phyloP scores from a whole-genome alignment of 2,113 vertebrate genomes.

The Paramormyrops kingsleyae region DNA sequence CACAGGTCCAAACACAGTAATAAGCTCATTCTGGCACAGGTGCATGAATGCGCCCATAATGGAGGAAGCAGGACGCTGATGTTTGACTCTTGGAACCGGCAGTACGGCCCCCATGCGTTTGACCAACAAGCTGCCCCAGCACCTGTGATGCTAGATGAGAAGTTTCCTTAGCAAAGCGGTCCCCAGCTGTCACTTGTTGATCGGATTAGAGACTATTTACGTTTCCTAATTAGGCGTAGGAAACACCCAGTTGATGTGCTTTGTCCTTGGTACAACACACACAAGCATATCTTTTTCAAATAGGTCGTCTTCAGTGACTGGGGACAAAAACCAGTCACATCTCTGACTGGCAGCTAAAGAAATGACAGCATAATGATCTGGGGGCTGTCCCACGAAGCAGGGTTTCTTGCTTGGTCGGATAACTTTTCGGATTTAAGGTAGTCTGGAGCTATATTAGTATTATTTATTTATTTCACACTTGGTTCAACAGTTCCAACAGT shows the following conservation, averaged over 20 bases:
- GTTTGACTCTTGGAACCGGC: neutral
- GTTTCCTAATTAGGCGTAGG: neutral
- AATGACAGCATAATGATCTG: neutral
- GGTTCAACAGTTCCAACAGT: no score
- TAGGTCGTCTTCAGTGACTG: neutral
- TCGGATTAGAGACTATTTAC: neutral
- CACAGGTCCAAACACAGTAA: neutral
- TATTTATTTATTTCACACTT: no score
- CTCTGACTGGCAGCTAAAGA: neutral
- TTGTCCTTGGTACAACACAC: neutral
- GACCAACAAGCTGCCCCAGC: neutral
- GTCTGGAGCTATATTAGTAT: no score
- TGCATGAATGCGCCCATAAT: neutral
- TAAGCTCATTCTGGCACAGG: neutral
- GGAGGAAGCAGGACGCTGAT: neutral
- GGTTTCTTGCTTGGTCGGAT: neutral
- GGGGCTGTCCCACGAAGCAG: neutral
- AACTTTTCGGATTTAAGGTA: neutral
- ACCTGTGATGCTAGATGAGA: neutral
- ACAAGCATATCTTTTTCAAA: neutral
- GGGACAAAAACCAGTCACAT: neutral
- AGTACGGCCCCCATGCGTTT: neutral
- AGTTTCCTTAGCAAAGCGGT: neutral
- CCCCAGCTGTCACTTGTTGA: neutral
- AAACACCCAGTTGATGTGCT: neutral